These are phyloP conservation scores for Glossophaga mutica DNA, from an alignment of 2,797 vertebrate species.

Conservation along the genomic window DNA sequence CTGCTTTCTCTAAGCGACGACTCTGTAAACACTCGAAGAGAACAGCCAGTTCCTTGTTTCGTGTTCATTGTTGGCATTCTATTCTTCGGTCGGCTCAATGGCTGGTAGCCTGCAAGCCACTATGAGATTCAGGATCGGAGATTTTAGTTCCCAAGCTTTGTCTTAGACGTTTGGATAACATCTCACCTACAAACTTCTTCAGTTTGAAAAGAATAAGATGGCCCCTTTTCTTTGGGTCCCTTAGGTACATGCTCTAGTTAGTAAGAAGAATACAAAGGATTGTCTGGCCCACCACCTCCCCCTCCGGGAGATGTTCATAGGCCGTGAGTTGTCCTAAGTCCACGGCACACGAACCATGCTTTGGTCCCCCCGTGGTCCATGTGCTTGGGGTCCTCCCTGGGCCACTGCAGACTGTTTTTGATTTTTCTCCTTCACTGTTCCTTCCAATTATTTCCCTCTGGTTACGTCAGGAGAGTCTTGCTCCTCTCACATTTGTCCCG, in stretches of 20 bases:
- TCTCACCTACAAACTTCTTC: not conserved
- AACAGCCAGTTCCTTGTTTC: constrained; percentile 68
- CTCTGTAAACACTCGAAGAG: constrained; percentile 48
- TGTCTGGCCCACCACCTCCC: not conserved
- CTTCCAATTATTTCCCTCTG: not conserved
- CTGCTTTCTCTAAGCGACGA: constrained; percentile 51
- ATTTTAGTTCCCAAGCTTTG: not conserved
- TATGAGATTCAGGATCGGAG: not conserved
- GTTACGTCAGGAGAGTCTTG: not conserved
- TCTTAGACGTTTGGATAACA: not conserved
- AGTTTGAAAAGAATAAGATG: not conserved
- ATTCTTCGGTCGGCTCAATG: constrained; percentile 47
- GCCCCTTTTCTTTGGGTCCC: not conserved
- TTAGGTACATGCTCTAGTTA: not conserved
- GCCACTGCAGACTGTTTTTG: not conserved
- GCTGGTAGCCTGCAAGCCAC: constrained; percentile 3
- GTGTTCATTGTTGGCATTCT: constrained; percentile 48
- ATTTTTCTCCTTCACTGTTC: not conserved
- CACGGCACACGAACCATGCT: not conserved
- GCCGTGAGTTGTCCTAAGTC: not conserved
- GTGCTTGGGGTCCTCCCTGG: not conserved
- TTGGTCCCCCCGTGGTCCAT: not conserved
- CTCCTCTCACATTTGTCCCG: not conserved
- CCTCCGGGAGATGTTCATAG: not conserved
- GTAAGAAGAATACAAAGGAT: not conserved